These are phyloP conservation scores for Avahi laniger DNA, from an alignment of 2,797 vertebrate species.

Conservation along the genomic window DNA sequence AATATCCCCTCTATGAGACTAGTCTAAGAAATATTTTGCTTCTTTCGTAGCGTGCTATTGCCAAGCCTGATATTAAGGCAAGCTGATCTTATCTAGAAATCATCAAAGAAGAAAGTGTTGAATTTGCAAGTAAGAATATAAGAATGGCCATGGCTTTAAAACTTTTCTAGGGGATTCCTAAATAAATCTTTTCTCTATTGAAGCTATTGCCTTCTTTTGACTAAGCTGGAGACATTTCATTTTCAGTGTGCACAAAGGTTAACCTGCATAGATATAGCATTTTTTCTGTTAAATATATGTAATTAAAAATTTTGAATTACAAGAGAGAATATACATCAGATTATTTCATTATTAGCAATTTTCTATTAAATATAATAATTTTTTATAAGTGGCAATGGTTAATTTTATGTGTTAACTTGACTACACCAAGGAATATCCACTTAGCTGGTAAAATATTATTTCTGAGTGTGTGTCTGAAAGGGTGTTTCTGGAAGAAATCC, in stretches of 20 bases:
- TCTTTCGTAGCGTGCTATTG: background rate
- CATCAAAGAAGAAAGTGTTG: background rate
- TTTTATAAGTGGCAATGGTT: background rate
- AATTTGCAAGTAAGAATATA: background rate
- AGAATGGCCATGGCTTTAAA: background rate
- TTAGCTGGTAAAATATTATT: background rate
- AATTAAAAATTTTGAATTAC: background rate
- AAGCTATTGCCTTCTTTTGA: background rate
- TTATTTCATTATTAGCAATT: background rate
- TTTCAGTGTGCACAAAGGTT: background rate
- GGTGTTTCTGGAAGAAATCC: background rate
- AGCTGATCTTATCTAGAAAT: constrained; percentile 14
- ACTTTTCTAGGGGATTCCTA: background rate
- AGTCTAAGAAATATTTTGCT: background rate
- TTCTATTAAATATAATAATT: background rate
- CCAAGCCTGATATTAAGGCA: background rate
- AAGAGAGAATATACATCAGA: background rate
- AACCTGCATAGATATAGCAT: background rate
- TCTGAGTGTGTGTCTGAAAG: background rate
- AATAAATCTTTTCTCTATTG: background rate
- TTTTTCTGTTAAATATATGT: background rate
- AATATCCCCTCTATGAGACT: background rate
- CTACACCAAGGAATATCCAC: background rate
- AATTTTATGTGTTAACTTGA: background rate
- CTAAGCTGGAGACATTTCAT: background rate